Percentiles rank a stretch among this genome's conserved stretches.
Evolutionary conservation across 1,140 invertebrate genomes (phyloP).

Genomic region (Euura saliciscinereae): DNA sequence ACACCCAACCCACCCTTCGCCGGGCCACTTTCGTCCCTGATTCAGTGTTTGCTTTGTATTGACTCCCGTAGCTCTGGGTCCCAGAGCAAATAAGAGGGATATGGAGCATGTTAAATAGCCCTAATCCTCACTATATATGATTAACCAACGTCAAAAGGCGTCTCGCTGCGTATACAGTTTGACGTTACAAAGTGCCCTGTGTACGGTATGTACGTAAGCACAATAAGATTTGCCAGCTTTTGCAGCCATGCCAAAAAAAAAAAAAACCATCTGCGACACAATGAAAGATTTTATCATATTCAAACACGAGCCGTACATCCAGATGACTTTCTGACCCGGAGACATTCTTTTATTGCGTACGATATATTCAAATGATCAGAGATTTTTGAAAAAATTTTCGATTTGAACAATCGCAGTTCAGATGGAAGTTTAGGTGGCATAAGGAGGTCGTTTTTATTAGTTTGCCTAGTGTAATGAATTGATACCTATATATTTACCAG

Average conservation of each 20-base stretch:
- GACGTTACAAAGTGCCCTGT: not conserved
- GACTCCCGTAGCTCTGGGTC: conserved; percentile 16
- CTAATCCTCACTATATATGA: conserved; percentile 7
- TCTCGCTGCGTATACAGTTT: not conserved
- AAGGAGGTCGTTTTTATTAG: conserved; percentile 44
- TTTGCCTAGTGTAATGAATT: conserved; percentile 40
- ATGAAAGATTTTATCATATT: conserved; percentile 5
- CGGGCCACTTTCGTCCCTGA: conserved; percentile 5
- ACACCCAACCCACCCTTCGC: conserved; percentile 6
- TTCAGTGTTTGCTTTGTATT: conserved; percentile 28
- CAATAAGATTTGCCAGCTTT: not conserved
- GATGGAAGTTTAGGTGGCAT: conserved; percentile 25
- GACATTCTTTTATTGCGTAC: no score
- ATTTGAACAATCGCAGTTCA: not conserved
- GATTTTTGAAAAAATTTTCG: not conserved
- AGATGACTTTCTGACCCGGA: not conserved
- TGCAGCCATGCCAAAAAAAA: not conserved
- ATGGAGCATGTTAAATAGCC: conserved; percentile 24
- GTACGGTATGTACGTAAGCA: not conserved
- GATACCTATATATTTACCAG: conserved; percentile 46
- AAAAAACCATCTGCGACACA: not conserved
- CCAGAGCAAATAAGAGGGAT: conserved; percentile 26
- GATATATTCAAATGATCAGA: no score
- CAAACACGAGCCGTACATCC: not conserved
- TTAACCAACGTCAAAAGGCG: conserved; percentile 7